Percentiles rank a stretch among this genome's conserved stretches.
These are phyloP conservation scores for Herpetotheres cachinnans DNA, from an alignment of 2,113 vertebrate genomes.

Conservation along the genomic window DNA sequence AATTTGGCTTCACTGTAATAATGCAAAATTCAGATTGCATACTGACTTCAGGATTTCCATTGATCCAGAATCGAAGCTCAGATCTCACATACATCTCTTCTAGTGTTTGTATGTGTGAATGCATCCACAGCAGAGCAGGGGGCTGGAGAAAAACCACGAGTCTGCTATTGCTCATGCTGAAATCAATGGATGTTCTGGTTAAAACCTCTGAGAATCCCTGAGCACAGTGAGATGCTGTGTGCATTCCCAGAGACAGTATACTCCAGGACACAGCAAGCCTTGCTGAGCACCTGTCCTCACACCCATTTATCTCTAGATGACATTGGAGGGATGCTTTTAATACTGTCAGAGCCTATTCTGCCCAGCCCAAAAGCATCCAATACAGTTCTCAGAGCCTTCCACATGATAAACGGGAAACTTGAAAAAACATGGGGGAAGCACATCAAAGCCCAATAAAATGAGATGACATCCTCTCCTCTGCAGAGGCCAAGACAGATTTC, in stretches of 20 bases:
- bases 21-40: background rate
- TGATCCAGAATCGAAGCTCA: background rate
- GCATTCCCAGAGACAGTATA: background rate
- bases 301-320: background rate
- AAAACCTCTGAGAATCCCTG: background rate
- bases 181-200: background rate
- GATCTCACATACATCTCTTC: background rate
- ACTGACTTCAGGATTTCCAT: background rate
- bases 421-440: background rate
- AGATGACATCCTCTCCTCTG: constrained; percentile 2
- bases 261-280: background rate
- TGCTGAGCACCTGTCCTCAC: background rate
- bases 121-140: background rate
- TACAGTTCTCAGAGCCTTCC: background rate
- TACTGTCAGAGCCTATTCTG: background rate
- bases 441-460: background rate
- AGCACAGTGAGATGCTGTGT: background rate
- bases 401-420: background rate
- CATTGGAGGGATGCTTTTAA: background rate
- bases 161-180: background rate
- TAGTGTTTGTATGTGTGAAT: background rate
- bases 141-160: background rate
- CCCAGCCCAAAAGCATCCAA: background rate
- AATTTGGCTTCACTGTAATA: background rate
- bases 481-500: constrained; percentile 12